phyloP scores from a whole-genome alignment of 2,888 invertebrate genomes.

The Didymodactylos carnosus region DNA sequence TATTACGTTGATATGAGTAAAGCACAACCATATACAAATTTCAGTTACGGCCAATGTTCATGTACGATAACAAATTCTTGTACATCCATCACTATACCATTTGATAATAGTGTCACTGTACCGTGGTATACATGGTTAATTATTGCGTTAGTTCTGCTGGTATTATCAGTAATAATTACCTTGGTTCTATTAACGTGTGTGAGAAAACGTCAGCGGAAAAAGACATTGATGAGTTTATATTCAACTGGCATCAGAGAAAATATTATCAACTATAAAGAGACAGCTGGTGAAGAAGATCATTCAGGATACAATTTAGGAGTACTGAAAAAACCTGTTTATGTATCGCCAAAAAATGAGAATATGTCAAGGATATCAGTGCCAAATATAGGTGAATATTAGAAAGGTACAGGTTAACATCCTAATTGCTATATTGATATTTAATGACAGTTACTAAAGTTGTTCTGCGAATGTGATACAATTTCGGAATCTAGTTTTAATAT shows the following conservation, averaged over 20 bases:
- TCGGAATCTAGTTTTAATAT: no score
- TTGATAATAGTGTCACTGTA: no score
- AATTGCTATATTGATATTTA: no score
- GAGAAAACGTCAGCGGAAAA: no score
- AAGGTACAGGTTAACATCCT: no score
- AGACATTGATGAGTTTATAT: not conserved
- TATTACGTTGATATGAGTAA: not conserved
- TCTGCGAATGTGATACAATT: no score
- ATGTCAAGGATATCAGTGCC: no score
- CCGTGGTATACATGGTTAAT: not conserved
- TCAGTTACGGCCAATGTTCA: not conserved
- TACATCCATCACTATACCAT: no score
- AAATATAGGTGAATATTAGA: no score
- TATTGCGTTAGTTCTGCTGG: not conserved
- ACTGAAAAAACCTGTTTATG: conserved; percentile 9
- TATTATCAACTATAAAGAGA: not conserved
- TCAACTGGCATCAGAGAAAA: not conserved
- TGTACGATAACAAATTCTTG: not conserved
- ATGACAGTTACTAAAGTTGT: no score
- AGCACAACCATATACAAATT: not conserved
- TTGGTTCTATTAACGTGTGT: not conserved
- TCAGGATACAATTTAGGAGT: conserved; percentile 1
- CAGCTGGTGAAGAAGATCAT: not conserved
- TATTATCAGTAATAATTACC: not conserved
- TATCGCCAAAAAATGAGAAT: not conserved